Evolutionary conservation across 2,888 invertebrate genomes (phyloP).

Genomic region (Athripsodes cinereus): DNA sequence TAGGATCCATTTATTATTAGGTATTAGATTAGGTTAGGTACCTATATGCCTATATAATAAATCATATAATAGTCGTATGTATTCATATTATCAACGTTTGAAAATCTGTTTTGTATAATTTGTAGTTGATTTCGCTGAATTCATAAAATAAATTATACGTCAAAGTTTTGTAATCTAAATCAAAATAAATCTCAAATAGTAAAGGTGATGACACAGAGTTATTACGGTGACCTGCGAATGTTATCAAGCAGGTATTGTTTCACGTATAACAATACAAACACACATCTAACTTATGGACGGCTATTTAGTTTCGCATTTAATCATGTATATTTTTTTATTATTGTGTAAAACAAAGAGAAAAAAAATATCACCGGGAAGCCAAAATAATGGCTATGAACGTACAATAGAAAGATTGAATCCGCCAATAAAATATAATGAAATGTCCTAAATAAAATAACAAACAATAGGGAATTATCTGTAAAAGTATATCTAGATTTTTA

Average conservation of each 20-base stretch:
- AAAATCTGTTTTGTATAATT: too few species aligned
- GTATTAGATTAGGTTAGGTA: too few species aligned
- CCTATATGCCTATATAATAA: too few species aligned
- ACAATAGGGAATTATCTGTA: slow-evolving; percentile 25
- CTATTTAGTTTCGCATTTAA: slow-evolving; percentile 8
- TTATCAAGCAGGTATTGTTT: slow-evolving; percentile 2
- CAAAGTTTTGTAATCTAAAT: too few species aligned
- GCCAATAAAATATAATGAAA: slow-evolving; percentile 25
- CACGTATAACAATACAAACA: slow-evolving; percentile 1
- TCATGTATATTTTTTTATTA: background rate
- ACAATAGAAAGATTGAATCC: slow-evolving; percentile 23
- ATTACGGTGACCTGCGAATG: background rate
- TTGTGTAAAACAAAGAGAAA: slow-evolving; percentile 18
- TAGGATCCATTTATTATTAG: too few species aligned
- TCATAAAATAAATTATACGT: too few species aligned
- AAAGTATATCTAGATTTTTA: slow-evolving; percentile 22
- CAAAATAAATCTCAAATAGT: too few species aligned
- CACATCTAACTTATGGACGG: slow-evolving; percentile 2
- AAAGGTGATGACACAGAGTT: slow-evolving; percentile 1
- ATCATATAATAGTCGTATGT: too few species aligned
- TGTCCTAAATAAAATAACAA: slow-evolving; percentile 21
- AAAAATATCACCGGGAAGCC: slow-evolving; percentile 7
- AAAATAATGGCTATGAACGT: slow-evolving; percentile 21
- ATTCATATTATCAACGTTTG: too few species aligned
- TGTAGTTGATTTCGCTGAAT: too few species aligned